Conservation (phyloP, 2,888 invertebrate genomes). For the Athalia rosae region DNA sequence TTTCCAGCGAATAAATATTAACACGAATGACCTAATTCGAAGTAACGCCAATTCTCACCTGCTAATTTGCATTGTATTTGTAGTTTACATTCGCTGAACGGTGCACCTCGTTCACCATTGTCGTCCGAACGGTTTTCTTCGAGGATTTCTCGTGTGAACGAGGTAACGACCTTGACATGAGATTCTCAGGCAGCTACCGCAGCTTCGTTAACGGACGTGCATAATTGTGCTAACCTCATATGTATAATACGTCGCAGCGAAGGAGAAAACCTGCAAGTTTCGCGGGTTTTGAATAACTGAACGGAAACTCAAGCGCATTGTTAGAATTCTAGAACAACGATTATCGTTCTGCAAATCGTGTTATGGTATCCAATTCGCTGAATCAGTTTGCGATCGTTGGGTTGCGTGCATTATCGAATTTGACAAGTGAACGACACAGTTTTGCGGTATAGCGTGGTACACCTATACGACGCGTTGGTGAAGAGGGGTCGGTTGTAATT, state of each 20-base stretch:
- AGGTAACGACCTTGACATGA: constrained; percentile 35
- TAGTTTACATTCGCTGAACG: neutral
- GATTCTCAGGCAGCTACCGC: constrained; percentile 28
- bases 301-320: too few relatives aligned
- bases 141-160: constrained; percentile 5
- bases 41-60: neutral
- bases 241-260: neutral
- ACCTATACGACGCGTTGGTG: neutral
- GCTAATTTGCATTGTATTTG: neutral
- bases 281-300: too few relatives aligned
- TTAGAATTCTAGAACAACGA: too few relatives aligned
- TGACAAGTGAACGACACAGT: neutral
- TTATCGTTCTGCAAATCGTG: too few relatives aligned
- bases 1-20: constrained; percentile 17
- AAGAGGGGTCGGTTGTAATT: constrained; percentile 13
- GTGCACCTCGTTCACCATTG: constrained; percentile 3
- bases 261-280: neutral
- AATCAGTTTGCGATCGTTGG: too few relatives aligned
- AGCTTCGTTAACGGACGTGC: constrained; percentile 17
- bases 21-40: constrained; percentile 15
- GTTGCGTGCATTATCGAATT: neutral
- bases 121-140: constrained; percentile 15
- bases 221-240: constrained; percentile 24
- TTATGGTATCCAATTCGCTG: too few relatives aligned
- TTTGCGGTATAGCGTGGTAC: neutral